phyloP scores from a whole-genome alignment of 2,888 invertebrate species.

The Eumacrocentrus americanus region DNA sequence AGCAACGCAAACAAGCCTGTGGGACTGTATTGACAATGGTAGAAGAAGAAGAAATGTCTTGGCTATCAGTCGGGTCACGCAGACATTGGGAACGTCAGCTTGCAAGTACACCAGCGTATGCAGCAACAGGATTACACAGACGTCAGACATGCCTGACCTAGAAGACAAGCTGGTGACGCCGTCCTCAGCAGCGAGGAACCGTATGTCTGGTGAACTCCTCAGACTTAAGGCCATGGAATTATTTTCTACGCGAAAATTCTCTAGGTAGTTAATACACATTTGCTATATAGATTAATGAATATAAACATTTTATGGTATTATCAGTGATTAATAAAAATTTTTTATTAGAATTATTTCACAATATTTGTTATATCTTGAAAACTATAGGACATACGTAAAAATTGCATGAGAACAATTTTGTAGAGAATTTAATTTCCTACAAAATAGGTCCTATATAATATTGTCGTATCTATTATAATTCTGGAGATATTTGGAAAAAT shows the following conservation, averaged over 20 bases:
- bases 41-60: slow-evolving; percentile 13
- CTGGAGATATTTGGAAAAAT: too few relatives aligned
- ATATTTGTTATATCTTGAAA: too few relatives aligned
- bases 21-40: slow-evolving; percentile 62
- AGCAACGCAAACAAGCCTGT: slow-evolving; percentile 74
- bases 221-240: slow-evolving; percentile 66
- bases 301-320: too few relatives aligned
- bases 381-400: too few relatives aligned
- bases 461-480: too few relatives aligned
- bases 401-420: too few relatives aligned
- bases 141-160: slow-evolving; percentile 43
- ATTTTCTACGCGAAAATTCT: slow-evolving; percentile 45
- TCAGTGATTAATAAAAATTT: too few relatives aligned
- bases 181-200: slow-evolving; percentile 55
- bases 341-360: too few relatives aligned
- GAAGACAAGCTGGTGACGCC: slow-evolving; percentile 44
- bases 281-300: neutral
- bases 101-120: slow-evolving; percentile 40
- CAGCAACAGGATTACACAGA: slow-evolving; percentile 43
- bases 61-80: neutral
- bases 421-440: too few relatives aligned
- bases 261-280: slow-evolving; percentile 11
- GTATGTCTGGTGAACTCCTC: slow-evolving; percentile 69
- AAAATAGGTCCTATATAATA: too few relatives aligned
- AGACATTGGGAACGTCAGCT: slow-evolving; percentile 24